A percentile compares a stretch with the other conserved stretches of the same genome.
phyloP scores from a whole-genome alignment of 2,888 invertebrate genomes.

The Torymus tubicola region DNA sequence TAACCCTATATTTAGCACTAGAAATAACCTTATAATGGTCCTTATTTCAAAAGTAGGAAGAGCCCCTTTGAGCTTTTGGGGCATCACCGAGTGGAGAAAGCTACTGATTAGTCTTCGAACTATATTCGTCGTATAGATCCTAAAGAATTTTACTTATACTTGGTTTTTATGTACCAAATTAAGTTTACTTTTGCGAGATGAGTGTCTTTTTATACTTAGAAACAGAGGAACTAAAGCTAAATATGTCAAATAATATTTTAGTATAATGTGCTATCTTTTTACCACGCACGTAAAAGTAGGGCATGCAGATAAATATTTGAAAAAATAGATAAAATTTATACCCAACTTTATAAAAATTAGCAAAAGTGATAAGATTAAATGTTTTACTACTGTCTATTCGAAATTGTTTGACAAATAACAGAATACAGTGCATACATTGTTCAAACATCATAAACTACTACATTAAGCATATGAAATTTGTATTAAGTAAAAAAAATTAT shows the following conservation, averaged over 20 bases:
- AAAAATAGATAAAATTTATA: conserved; percentile 2
- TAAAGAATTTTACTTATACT: too few species aligned
- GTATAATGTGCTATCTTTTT: conserved; percentile 1
- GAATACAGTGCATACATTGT: too few species aligned
- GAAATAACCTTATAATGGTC: not conserved
- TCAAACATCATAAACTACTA: too few species aligned
- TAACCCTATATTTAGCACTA: conserved; percentile 15
- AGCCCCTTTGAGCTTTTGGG: conserved; percentile 30
- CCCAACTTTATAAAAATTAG: conserved; percentile 26
- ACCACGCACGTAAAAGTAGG: too few species aligned
- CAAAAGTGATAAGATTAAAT: conserved; percentile 28
- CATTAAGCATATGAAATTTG: too few species aligned
- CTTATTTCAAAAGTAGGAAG: conserved; percentile 42
- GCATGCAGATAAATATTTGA: not conserved
- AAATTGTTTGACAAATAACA: too few species aligned
- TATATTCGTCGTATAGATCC: too few species aligned
- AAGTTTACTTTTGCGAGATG: too few species aligned
- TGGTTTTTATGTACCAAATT: too few species aligned
- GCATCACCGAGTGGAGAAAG: conserved; percentile 4
- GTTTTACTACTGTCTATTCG: not conserved
- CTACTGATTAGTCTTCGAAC: too few species aligned
- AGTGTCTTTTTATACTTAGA: too few species aligned
- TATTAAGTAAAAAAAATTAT: too few species aligned
- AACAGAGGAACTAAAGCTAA: not conserved
- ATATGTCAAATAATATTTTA: not conserved